phyloP scores from a whole-genome alignment of 1,140 invertebrate species.

The Cepaea nemoralis region DNA sequence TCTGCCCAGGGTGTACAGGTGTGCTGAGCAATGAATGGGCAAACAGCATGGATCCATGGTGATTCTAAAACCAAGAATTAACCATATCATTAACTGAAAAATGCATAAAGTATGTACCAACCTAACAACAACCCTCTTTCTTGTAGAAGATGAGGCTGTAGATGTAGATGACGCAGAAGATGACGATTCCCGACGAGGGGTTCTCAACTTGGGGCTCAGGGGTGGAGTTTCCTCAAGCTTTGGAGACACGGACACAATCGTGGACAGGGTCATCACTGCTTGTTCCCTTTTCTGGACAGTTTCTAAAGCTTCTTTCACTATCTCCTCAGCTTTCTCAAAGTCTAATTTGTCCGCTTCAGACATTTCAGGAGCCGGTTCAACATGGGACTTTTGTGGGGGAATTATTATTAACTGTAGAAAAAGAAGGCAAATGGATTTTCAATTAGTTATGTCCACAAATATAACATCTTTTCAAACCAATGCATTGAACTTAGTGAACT shows the following conservation, averaged over 20 bases:
- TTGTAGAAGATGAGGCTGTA: background rate
- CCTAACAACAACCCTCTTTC: conserved; percentile 41
- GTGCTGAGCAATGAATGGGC: no score
- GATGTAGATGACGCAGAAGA: conserved; percentile 24
- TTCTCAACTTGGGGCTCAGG: conserved; percentile 5
- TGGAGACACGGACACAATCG: conserved; percentile 27
- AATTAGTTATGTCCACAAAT: no score
- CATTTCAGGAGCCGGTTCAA: conserved; percentile 28
- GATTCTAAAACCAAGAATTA: no score
- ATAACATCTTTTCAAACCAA: no score
- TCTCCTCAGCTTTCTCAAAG: conserved; percentile 52
- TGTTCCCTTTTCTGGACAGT: conserved; percentile 52
- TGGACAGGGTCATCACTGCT: conserved; percentile 20
- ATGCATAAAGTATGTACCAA: no score
- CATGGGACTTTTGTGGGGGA: no score
- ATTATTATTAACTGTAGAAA: no score
- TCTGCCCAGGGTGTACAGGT: no score
- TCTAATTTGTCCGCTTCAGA: conserved; percentile 39
- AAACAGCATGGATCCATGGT: no score
- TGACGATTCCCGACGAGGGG: background rate
- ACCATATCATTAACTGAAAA: no score
- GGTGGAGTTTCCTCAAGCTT: background rate
- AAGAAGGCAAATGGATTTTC: no score
- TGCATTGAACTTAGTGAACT: no score
- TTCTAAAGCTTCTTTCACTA: conserved; percentile 57